Percentiles rank a stretch among this genome's conserved stretches.
phyloP scores from a whole-genome alignment of 1,140 invertebrate genomes.

The Diuraphis noxia region DNA sequence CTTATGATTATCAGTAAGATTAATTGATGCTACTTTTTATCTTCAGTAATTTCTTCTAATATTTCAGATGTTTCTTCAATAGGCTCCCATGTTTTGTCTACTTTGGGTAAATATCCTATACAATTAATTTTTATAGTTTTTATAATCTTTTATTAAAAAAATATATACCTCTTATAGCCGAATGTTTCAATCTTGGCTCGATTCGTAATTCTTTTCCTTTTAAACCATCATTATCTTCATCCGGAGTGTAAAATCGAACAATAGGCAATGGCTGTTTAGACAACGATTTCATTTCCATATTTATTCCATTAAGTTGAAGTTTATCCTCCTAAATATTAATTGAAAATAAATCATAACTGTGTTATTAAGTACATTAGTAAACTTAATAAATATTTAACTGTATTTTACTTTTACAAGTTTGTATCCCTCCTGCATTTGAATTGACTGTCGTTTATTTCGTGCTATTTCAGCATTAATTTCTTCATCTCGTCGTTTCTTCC shows the following conservation, averaged over 20 bases:
- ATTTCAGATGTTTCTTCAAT: constrained; percentile 45
- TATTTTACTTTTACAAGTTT: constrained; percentile 26
- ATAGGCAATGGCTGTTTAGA: background rate
- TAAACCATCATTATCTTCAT: constrained; percentile 33
- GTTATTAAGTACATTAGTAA: background rate
- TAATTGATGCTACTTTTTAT: background rate
- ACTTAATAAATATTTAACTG: background rate
- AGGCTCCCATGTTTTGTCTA: constrained; percentile 32
- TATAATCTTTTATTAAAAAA: background rate
- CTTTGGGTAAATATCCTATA: constrained; percentile 41
- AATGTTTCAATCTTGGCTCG: constrained; percentile 44
- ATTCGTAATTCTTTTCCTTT: constrained; percentile 45
- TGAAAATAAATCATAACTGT: background rate
- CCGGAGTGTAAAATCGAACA: constrained; percentile 34
- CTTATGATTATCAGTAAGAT: background rate
- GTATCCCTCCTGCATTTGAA: constrained; percentile 56
- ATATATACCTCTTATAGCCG: constrained; percentile 17
- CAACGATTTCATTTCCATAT: constrained; percentile 46
- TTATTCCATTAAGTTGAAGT: constrained; percentile 46
- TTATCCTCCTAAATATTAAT: constrained; percentile 26
- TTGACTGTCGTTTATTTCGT: constrained; percentile 57
- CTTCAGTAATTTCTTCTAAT: constrained; percentile 23
- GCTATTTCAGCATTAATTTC: constrained; percentile 66
- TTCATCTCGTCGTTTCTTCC: constrained; percentile 69
- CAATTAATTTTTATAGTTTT: background rate